Base-by-base conservation (phyloP, 35 echinoderm and acorn worm species). In the Diadema setosum region DNA sequence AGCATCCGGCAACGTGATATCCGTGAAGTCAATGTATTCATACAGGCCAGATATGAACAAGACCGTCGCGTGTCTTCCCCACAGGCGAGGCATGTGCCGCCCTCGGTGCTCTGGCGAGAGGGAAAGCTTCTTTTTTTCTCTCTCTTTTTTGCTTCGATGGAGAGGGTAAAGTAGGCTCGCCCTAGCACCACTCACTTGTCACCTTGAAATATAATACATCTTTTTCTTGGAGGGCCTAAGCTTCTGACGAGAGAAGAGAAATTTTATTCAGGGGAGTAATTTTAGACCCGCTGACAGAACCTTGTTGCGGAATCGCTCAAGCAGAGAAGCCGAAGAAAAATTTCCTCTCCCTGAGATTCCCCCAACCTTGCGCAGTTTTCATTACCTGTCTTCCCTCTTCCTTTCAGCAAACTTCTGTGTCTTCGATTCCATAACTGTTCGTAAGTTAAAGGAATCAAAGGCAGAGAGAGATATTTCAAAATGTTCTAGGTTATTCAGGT, bases 201-300 rank as follows among this genome's bases (percentile, higher is more conserved):
- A 20, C 73, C 73, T 78, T 78, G 73, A 78, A 78, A 78, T 78
- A 78, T 78, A 41, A 78, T 78, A 78, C 9, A 41, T 78, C 44
- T 78, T 78, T 65, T 67, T n/a, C 73, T 78, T 78, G 35, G 37
- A 78, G 73, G 73, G 73, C n/a, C 24, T 78, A 15, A 11, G 5
- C 30, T 37, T 75, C 20, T 24, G 73, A 78, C 44, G 33, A 67
- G 27, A 15, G 70, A 78, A 40, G 43, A 40, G 37, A 43, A 78
- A 78, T 78, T 78, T 42, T 78, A 78, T 78, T 78, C 70, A 37
- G 40, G 29, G 73, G 73, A 39, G 39, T 78, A 78, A 78, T 78
- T 43, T 78, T 78, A 78, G 73, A 17, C n/a, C n/a, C 37, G 73
- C 17, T 41, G 73, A 78, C 73, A 78, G 73, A 17, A 9, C 73